A percentile compares a stretch with the other conserved stretches of the same genome.
These are phyloP conservation scores for Tribolium castaneum DNA, from an alignment of 1,140 invertebrate species.

Conservation along the genomic window DNA sequence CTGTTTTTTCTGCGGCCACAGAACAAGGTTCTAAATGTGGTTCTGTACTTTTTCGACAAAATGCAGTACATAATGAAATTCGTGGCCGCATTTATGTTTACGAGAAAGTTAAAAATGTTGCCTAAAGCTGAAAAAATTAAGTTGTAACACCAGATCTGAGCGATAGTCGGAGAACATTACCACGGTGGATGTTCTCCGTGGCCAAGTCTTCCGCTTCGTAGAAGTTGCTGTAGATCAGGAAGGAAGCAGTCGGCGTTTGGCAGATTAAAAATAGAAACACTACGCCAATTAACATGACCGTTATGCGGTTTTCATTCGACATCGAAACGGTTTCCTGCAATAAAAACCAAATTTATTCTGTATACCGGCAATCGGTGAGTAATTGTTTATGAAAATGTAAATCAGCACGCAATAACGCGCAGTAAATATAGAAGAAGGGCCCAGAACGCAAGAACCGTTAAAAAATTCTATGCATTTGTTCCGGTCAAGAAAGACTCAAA, in stretches of 20 bases:
- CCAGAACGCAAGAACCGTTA: no score
- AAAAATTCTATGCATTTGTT: no score
- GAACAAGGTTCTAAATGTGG: conserved; percentile 76
- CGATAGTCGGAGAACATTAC: not conserved
- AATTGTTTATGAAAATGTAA: not conserved
- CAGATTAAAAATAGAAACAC: conserved; percentile 81
- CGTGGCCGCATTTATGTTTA: conserved; percentile 76
- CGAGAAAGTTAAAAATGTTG: conserved; percentile 80
- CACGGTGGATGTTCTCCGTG: conserved; percentile 42
- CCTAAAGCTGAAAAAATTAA: conserved; percentile 65
- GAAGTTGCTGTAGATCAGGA: conserved; percentile 66
- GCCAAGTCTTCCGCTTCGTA: conserved; percentile 32
- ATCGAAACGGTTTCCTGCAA: conserved; percentile 50
- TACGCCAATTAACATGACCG: conserved; percentile 80
- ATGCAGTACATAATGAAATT: conserved; percentile 85
- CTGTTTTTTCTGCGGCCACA: conserved; percentile 61
- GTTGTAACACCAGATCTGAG: not conserved
- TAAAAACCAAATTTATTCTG: conserved; percentile 33
- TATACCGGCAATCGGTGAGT: not conserved
- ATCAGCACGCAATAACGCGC: not conserved
- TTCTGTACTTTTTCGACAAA: conserved; percentile 80
- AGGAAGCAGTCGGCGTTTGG: conserved; percentile 75
- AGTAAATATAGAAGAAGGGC: not conserved
- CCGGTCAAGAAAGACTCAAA: no score
- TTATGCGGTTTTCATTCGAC: conserved; percentile 78